Evolutionary conservation across 2,888 invertebrate species (phyloP).

Genomic region (Aelia acuminata): DNA sequence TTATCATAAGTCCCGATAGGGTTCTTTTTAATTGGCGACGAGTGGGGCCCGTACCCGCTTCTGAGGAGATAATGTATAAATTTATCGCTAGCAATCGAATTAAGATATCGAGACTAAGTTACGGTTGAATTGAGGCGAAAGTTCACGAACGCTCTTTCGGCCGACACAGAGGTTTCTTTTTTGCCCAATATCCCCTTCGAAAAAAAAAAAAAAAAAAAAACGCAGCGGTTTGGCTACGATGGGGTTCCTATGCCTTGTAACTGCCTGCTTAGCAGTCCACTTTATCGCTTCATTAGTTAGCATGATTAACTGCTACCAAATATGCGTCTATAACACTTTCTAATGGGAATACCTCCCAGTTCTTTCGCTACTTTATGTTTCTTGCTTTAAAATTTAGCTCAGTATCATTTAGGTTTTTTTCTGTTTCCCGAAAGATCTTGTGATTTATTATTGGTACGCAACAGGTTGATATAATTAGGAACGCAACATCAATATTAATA

Average conservation of each 20-base stretch:
- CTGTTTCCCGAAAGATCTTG: too few relatives aligned
- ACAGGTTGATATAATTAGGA: too few relatives aligned
- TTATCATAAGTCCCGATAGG: conserved; percentile 49
- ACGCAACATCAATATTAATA: too few relatives aligned
- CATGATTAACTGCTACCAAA: neutral
- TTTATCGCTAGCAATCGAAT: conserved; percentile 42
- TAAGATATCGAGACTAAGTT: conserved; percentile 44
- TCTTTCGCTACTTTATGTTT: neutral
- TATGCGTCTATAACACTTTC: neutral
- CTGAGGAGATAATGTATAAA: conserved; percentile 31
- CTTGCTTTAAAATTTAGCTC: neutral
- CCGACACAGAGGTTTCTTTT: neutral
- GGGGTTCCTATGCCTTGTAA: neutral
- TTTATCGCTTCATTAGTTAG: neutral
- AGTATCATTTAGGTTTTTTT: neutral
- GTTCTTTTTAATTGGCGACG: conserved; percentile 48
- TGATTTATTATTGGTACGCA: too few relatives aligned
- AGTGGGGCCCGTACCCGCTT: conserved; percentile 33
- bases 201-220: too few relatives aligned
- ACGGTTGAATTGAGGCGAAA: conserved; percentile 37
- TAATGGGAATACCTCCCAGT: neutral
- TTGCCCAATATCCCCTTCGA: conserved; percentile 4
- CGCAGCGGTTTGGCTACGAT: neutral
- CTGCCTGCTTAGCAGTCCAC: neutral
- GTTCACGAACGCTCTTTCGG: conserved; percentile 46